Percentiles rank a stretch among this genome's conserved stretches.
These are phyloP conservation scores for Gobionotothen gibberifrons DNA, from an alignment of 2,797 vertebrate genomes.

Conservation along the genomic window DNA sequence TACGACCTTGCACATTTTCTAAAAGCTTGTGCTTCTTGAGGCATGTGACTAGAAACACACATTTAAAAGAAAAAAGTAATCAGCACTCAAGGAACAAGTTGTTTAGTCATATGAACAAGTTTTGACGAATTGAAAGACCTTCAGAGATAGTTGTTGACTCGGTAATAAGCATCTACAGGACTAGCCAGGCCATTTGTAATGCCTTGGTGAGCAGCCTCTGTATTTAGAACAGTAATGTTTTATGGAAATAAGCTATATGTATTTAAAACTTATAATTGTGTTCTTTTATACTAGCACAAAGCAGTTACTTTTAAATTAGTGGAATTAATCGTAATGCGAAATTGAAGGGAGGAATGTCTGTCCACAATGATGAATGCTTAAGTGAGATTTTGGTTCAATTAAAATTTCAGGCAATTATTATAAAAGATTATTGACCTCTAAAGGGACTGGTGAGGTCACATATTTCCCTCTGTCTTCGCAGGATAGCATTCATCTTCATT, in stretches of 20 bases:
- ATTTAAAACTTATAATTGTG: slow-evolving; percentile 90
- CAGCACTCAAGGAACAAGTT: slow-evolving; percentile 55
- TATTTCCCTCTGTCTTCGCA: slow-evolving; percentile 84
- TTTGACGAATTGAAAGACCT: slow-evolving; percentile 60
- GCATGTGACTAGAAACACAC: slow-evolving; percentile 30
- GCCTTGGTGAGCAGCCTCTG: slow-evolving; percentile 83
- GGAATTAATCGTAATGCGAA: slow-evolving; percentile 87
- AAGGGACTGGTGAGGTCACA: slow-evolving; percentile 87
- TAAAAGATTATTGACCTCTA: slow-evolving; percentile 90
- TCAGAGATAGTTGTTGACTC: slow-evolving; percentile 75
- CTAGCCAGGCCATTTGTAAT: slow-evolving; percentile 74
- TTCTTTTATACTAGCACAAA: slow-evolving; percentile 86
- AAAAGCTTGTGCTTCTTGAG: slow-evolving; percentile 44
- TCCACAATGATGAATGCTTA: slow-evolving; percentile 84
- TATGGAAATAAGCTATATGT: slow-evolving; percentile 90
- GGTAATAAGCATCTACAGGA: slow-evolving; percentile 74
- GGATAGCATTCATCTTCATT: slow-evolving; percentile 92
- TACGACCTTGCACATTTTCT: slow-evolving; percentile 49
- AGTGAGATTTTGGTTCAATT: slow-evolving; percentile 90
- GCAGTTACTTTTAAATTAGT: slow-evolving; percentile 88
- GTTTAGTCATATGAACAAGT: slow-evolving; percentile 54
- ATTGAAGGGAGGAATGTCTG: slow-evolving; percentile 80
- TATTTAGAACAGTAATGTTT: slow-evolving; percentile 86
- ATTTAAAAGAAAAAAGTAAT: slow-evolving; percentile 49
- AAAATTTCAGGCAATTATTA: slow-evolving; percentile 91